Evolutionary conservation across 2,113 vertebrate species (phyloP).

Genomic region (Gobio gobio): DNA sequence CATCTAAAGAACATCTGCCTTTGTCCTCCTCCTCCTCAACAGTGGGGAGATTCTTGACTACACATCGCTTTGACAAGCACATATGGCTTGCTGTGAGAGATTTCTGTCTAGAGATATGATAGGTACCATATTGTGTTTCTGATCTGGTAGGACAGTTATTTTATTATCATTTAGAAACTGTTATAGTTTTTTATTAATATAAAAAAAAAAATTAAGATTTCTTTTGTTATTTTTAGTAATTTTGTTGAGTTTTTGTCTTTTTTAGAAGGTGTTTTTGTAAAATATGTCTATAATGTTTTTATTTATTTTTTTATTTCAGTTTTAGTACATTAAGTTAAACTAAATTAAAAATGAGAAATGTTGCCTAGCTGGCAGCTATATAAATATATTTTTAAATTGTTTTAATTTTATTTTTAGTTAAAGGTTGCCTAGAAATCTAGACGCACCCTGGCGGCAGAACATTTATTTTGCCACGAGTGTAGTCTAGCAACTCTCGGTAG

Average conservation of each 20-base stretch:
- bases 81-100: conserved; percentile 5
- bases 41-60: background rate
- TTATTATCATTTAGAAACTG: background rate
- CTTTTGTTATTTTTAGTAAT: background rate
- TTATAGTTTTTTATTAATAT: background rate
- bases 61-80: conserved; percentile 35
- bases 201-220: too few relatives aligned
- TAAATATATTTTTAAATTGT: too few relatives aligned
- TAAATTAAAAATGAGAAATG: too few relatives aligned
- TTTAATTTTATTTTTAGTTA: too few relatives aligned
- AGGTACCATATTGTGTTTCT: background rate
- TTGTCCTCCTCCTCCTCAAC: conserved; percentile 18
- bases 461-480: too few relatives aligned
- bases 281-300: background rate
- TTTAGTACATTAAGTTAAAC: background rate
- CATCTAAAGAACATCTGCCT: conserved; percentile 37
- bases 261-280: background rate
- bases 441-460: too few relatives aligned
- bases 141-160: background rate
- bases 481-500: too few relatives aligned
- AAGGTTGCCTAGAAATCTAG: too few relatives aligned
- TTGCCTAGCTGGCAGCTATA: too few relatives aligned
- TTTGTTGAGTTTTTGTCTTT: background rate
- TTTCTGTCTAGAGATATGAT: background rate
- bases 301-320: background rate